phyloP scores from a whole-genome alignment of 1,140 invertebrate species.

The Philotrypesis tridentata region DNA sequence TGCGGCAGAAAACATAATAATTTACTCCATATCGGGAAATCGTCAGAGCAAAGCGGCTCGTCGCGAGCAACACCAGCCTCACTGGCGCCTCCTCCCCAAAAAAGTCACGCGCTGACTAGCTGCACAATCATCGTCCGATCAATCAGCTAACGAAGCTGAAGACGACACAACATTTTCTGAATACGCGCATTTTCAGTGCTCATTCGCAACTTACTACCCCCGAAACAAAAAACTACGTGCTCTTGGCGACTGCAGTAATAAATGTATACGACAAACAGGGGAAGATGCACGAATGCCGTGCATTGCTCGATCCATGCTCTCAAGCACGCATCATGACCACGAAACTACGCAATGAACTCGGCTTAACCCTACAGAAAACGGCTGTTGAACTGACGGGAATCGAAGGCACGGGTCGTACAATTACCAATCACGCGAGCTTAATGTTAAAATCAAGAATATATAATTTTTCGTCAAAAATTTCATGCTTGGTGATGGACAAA shows the following conservation, averaged over 20 bases:
- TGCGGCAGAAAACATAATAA: not conserved
- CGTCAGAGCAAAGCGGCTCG: no score
- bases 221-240: not conserved
- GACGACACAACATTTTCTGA: no score
- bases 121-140: no score
- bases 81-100: not conserved
- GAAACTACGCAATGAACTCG: not conserved
- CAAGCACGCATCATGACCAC: no score
- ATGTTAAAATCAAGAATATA: not conserved
- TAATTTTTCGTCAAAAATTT: not conserved
- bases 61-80: no score
- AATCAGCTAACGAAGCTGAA: no score
- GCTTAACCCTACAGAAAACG: not conserved
- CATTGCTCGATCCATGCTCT: no score
- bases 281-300: slow-evolving; percentile 37
- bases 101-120: no score
- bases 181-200: not conserved
- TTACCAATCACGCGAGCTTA: slow-evolving; percentile 15
- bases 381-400: not conserved
- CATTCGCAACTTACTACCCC: not conserved
- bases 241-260: slow-evolving; percentile 37
- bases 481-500: slow-evolving; percentile 1
- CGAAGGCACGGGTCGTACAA: no score
- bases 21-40: not conserved
- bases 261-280: slow-evolving; percentile 27